phyloP scores from a whole-genome alignment of 2,113 vertebrate genomes.

The Elephantulus edwardii region DNA sequence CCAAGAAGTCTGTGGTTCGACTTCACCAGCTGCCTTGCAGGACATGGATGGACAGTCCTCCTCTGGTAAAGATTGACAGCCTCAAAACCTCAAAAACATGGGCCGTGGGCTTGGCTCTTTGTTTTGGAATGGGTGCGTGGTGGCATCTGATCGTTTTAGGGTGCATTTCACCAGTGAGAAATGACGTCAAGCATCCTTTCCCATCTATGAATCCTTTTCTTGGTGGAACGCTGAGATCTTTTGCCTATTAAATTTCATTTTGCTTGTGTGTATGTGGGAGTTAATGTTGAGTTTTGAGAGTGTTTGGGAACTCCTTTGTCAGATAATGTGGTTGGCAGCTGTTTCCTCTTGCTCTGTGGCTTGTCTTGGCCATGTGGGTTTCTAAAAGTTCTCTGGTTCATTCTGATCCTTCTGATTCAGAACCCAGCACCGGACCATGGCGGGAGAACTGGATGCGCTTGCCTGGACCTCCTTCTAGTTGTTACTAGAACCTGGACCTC shows the following conservation, averaged over 20 bases:
- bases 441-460: not conserved
- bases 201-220: not conserved
- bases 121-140: no score
- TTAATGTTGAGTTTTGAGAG: not conserved
- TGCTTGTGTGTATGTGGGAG: not conserved
- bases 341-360: conserved; percentile 9
- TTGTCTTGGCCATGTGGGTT: not conserved
- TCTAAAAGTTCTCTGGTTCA: not conserved
- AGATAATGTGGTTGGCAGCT: not conserved
- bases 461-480: not conserved
- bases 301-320: not conserved
- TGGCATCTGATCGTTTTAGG: not conserved
- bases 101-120: no score
- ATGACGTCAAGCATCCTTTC: not conserved
- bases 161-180: not conserved
- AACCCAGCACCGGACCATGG: not conserved
- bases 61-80: no score
- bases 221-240: not conserved
- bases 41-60: no score
- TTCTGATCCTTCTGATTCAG: not conserved
- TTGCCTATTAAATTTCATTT: not conserved
- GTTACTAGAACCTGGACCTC: no score
- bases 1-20: no score
- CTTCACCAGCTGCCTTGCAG: no score
- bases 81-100: no score